These are phyloP conservation scores for Pachyseris speciosa DNA, from an alignment of 64 coral and sea anemone genomes.

Conservation along the genomic window DNA sequence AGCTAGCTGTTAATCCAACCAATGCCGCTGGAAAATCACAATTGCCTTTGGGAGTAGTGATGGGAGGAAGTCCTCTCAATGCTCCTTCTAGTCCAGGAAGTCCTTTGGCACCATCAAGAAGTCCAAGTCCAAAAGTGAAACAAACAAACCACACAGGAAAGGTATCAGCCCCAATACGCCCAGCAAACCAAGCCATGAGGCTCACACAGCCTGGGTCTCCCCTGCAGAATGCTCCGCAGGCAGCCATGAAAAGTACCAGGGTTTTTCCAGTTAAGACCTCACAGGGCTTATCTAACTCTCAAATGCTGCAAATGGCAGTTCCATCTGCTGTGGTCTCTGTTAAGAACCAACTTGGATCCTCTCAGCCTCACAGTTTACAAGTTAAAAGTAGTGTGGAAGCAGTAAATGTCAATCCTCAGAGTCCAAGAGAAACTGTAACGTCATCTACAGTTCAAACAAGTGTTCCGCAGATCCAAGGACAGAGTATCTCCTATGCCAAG, in stretches of 20 bases:
- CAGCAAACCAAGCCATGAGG: conserved; percentile 14
- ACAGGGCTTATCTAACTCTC: conserved; percentile 3
- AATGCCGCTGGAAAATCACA: background rate
- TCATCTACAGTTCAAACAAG: conserved; percentile 1
- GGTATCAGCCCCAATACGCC: background rate
- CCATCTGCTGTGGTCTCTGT: conserved; percentile 7
- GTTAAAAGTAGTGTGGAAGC: conserved; percentile 7
- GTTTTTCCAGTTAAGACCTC: background rate
- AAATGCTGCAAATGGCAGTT: conserved; percentile 40
- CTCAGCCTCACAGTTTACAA: background rate
- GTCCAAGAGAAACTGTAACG: background rate
- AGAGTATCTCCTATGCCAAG: background rate
- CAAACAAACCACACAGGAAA: conserved; percentile 39
- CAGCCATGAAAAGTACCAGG: conserved; percentile 2
- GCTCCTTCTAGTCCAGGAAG: conserved; percentile 15
- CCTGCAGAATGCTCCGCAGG: background rate
- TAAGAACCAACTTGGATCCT: background rate
- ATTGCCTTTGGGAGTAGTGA: background rate
- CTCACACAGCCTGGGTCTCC: conserved; percentile 5
- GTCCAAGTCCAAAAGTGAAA: conserved; percentile 29
- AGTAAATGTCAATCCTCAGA: background rate
- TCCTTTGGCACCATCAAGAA: conserved; percentile 31
- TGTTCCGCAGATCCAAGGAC: background rate
- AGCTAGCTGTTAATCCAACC: background rate
- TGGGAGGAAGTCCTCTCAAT: conserved; percentile 34